Percentiles rank a stretch among this genome's conserved stretches.
Evolutionary conservation across 2,113 vertebrate species (phyloP).

Genomic region (Lepidothrix coronata): DNA sequence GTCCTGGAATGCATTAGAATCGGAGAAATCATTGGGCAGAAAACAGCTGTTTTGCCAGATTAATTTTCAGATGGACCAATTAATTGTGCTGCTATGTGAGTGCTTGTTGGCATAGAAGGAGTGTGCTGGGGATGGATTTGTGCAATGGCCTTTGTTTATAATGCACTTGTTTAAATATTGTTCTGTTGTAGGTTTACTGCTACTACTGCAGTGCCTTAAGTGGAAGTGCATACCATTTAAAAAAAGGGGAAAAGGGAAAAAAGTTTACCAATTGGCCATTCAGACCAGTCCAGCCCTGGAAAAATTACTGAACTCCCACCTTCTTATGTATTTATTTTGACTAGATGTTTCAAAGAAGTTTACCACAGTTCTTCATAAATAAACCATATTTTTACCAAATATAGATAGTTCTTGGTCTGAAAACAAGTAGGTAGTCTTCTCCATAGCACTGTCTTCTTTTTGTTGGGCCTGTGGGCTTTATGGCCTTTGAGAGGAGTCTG

Average conservation of each 20-base stretch:
- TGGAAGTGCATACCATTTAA: neutral
- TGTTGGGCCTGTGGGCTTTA: neutral
- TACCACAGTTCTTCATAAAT: neutral
- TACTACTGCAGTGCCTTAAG: neutral
- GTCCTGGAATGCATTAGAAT: neutral
- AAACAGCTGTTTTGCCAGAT: neutral
- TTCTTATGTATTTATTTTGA: neutral
- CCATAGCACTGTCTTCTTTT: neutral
- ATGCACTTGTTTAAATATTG: neutral
- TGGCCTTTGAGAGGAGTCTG: neutral
- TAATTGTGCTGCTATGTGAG: fast-evolving
- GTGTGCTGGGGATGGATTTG: neutral
- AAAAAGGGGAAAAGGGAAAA: fast-evolving
- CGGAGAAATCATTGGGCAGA: fast-evolving
- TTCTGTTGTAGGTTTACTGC: neutral
- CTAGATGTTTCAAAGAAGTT: neutral
- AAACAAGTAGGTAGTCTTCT: neutral
- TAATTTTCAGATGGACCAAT: neutral
- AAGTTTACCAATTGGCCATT: neutral
- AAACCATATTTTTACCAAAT: neutral
- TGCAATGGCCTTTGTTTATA: neutral
- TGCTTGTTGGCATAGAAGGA: neutral
- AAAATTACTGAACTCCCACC: neutral
- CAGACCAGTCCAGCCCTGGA: neutral
- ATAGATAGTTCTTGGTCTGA: neutral